These are phyloP conservation scores for Scylla paramamosain DNA, from an alignment of 1,140 invertebrate genomes.

Conservation along the genomic window DNA sequence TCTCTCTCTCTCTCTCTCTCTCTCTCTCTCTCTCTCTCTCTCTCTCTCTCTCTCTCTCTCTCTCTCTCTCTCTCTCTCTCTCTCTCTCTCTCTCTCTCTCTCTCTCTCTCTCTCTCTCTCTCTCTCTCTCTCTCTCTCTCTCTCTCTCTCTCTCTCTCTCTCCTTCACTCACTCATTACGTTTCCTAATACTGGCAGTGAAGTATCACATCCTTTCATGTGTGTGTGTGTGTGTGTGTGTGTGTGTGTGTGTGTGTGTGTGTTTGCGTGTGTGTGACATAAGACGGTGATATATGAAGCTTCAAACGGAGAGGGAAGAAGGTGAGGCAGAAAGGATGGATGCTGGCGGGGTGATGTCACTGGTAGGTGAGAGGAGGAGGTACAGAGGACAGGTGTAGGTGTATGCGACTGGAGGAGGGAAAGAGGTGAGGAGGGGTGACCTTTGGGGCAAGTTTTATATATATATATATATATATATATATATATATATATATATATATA, in stretches of 20 bases:
- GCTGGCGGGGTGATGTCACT: not conserved
- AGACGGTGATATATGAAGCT: not conserved
- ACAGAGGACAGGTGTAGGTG: not conserved
- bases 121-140: no score
- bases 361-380: not conserved
- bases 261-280: no score
- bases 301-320: not conserved
- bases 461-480: conserved; percentile 31
- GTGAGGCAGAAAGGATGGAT: not conserved
- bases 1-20: not conserved
- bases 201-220: not conserved
- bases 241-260: not conserved
- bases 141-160: no score
- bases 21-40: not conserved
- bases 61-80: no score
- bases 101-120: no score
- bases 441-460: not conserved
- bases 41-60: not conserved
- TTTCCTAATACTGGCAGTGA: not conserved
- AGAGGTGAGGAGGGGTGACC: not conserved
- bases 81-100: no score
- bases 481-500: conserved; percentile 26
- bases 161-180: not conserved
- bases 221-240: not conserved
- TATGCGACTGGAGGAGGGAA: not conserved